Base-by-base conservation (phyloP, 2,888 invertebrate genomes). In the Lasioglossum figueresi region DNA sequence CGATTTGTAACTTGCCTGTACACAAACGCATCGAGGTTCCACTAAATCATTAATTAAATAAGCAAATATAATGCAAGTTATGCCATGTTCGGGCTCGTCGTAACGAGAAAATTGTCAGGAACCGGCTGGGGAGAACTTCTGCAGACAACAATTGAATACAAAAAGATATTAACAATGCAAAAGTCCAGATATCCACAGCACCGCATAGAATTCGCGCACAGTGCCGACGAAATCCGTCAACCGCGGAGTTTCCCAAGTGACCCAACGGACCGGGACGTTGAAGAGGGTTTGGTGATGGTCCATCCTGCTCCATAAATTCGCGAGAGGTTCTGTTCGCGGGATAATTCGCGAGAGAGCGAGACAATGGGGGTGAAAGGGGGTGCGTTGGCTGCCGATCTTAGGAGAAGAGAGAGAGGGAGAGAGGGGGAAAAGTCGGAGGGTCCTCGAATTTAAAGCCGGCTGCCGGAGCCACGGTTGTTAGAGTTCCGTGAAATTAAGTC, bases 401-500 rank as follows among this genome's bases (percentile, higher is more conserved):
- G 66, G 19, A 31, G 10, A 19, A 66, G 19, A 19, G 66, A 19
- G 34, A 14, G 31, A 0, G 27, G 2, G 16, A 0, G 63, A 2
- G 14, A 1, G 12, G 59, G 34, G 5, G 19, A 19, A 34, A 66
- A 31, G 34, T 19, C 31, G 66, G 34, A 66, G 66, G 34, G 66
- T 31, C 31, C 31, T 66, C 66, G 66, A 86, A 79, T 82, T 86
- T 76, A 56, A 85, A 82, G 66, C 68, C 59, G 79, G 71, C 52
- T 71, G 74, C 82, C 66, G 66, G 52, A 27, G 78, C 43, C 75
- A 83, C 79, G 83, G 82, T 89, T 86, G 90, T 90, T 90, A 88
- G 81, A 86, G 80, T 81, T 68, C 83, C 83, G 81, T 82, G 86
- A 89, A 88, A 86, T 88, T 86, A 86, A 90, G 88, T 86, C 88